Evolutionary conservation across 2,797 vertebrate species (phyloP), one percentile per base, ranked within the genome.

Genomic region (Chlorospingus flavigularis): DNA sequence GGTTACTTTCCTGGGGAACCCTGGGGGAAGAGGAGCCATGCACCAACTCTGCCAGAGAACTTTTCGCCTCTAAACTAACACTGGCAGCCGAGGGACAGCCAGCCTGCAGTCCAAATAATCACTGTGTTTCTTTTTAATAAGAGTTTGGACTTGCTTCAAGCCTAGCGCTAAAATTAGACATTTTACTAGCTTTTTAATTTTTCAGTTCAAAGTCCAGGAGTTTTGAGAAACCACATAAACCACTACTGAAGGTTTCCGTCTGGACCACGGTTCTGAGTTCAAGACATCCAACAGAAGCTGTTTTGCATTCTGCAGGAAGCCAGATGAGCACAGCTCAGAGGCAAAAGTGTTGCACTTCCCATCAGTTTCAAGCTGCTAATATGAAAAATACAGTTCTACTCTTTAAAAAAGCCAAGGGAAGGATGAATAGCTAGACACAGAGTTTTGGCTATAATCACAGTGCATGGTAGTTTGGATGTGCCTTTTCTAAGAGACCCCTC

Each of bases 111-210:
- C 43, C 75, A 92, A 93, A 83, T 17, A 86, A 90, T 72, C 89
- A 67, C 65, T 23, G 2, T 43, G 48, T 58, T 92, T 91, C 88
- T 72, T 92, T 88, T 87, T 71, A 93, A 93, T 82, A 70, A 40
- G 65, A 62, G 7, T 72, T 92, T 96, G 89, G 91, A 91, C 19
- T 37, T 35, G 62, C 54, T 94, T 92, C 84, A 92, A 94, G 68
- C n/a, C 54, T 45, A 66, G 50, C 58, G 76, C 86, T 95, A 94
- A 93, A 95, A 90, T 91, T 87, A 94, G 77, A 10, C 43, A 61
- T 77, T 93, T 93, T 80, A 91, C 68, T 65, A 91, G 84, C 39
- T 91, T 95, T 93, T 89, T 68, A 58, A 86, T 91, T 95, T 94
- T 75, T 61, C 72, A 72, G 54, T 89, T 95, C 87, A 93, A 96